phyloP scores from a whole-genome alignment of 2,113 vertebrate species.

The Numenius arquata region DNA sequence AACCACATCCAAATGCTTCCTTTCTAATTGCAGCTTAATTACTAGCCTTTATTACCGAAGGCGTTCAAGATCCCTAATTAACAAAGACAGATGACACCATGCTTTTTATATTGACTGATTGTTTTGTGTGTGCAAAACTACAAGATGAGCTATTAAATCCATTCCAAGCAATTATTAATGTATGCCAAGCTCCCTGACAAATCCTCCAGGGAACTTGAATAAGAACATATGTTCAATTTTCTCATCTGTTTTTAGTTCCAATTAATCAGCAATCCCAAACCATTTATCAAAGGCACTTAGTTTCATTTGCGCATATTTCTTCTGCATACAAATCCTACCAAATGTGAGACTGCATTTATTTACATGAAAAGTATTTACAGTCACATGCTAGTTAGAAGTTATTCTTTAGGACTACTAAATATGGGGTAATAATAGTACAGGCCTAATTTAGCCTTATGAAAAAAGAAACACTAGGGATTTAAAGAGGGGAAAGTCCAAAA shows the following conservation, averaged over 20 bases:
- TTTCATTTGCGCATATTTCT: neutral
- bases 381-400: neutral
- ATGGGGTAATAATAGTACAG: neutral
- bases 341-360: constrained; percentile 5
- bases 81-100: neutral
- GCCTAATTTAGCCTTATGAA: constrained; percentile 17
- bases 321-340: neutral
- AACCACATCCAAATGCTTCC: constrained; percentile 8
- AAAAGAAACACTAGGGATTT: constrained; percentile 14
- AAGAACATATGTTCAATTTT: constrained; percentile 41
- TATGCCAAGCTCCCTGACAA: neutral
- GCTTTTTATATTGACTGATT: constrained; percentile 37
- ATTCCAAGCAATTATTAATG: neutral
- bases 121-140: constrained; percentile 12
- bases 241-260: constrained; percentile 53
- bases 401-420: neutral
- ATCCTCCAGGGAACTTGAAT: constrained; percentile 26
- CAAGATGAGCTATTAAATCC: constrained; percentile 15
- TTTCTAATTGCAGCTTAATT: constrained; percentile 43
- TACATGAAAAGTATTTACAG: neutral
- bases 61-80: neutral
- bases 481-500: constrained; percentile 10
- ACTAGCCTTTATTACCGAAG: neutral
- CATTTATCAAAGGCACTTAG: neutral
- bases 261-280: constrained; percentile 24